Evolutionary conservation across 2,888 invertebrate genomes (phyloP), one percentile per base, ranked within the genome.

Genomic region (Epiblema foenella): DNA sequence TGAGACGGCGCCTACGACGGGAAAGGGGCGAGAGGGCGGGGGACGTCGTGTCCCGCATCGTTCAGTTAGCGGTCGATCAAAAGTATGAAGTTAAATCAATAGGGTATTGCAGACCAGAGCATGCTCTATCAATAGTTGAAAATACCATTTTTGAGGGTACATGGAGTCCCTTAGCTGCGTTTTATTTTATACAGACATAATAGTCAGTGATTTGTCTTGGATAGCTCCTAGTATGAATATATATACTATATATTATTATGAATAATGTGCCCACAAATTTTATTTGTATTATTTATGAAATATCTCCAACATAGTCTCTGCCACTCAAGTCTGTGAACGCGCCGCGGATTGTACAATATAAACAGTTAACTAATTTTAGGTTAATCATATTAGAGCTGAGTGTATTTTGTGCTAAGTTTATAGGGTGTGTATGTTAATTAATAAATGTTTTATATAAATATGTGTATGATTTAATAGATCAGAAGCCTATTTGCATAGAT

Each of bases 401-500:
- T 11, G 24, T 54, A 60, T 49, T 49, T 66, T 60, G 54, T 56
- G 69, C 37, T 69, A 72, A 57, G 51, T 64, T 60, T 54, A 59
- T 64, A 59, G 69, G 24, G 72, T 68, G 72, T 74, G 69, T 56
- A 54, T 54, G 33, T 62, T 66, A 74, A 74, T 57, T 56, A 58
- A 65, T 60, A 68, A 67, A 62, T 62, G 73, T 33, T 33, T 70
- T 62, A 74, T 71, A 71, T 76, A 72, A 74, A 76, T 54, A 70
- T 74, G 72, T 73, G 51, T 70, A 59, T 59, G 59, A 66, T 75
- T 78, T 58, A 71, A 75, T 46, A 33, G 59, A 68, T 87, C 77
- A 90, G 77, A 89, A 90, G 74, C 84, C 85, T 81, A 89, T 83
- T n/a, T 85, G 84, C 73, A 85, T 64, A 10, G 89, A 85, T 59